Evolutionary conservation across 1,140 invertebrate genomes (phyloP).

Genomic region (Panulirus ornatus): DNA sequence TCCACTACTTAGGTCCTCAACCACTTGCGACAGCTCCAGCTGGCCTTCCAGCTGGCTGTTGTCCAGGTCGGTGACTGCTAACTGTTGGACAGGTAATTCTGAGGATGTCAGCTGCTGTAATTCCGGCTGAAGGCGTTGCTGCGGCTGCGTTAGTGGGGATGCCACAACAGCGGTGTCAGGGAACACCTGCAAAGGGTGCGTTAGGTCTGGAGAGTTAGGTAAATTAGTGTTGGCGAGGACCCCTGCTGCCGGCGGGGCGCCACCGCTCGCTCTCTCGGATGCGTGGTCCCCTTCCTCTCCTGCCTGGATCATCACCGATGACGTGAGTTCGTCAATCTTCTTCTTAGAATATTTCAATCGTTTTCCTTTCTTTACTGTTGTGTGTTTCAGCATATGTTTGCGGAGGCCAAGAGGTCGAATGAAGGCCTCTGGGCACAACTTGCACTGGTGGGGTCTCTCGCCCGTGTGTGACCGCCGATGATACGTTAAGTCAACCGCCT

Average conservation of each 20-base stretch:
- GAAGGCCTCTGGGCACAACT: conserved; percentile 79
- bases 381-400: conserved; percentile 65
- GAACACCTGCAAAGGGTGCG: conserved; percentile 45
- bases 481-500: conserved; percentile 74
- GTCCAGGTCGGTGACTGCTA: conserved; percentile 52
- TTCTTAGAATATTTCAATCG: conserved; percentile 65
- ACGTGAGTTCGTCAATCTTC: conserved; percentile 64
- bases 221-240: not conserved
- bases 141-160: not conserved
- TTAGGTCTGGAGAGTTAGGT: not conserved
- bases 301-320: conserved; percentile 34
- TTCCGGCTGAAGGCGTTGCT: conserved; percentile 32
- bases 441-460: conserved; percentile 78
- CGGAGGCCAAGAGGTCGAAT: conserved; percentile 49
- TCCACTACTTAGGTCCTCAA: conserved; percentile 58
- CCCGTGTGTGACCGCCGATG: conserved; percentile 78
- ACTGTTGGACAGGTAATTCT: conserved; percentile 58
- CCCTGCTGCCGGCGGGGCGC: not conserved
- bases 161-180: not conserved
- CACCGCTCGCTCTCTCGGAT: not conserved
- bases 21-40: conserved; percentile 60
- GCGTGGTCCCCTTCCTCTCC: not conserved
- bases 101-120: conserved; percentile 54
- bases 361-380: conserved; percentile 39
- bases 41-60: conserved; percentile 55